A percentile compares a stretch with the other conserved stretches of the same genome.
phyloP scores from a whole-genome alignment of 2,888 invertebrate genomes.

The Allolobophora icterica region DNA sequence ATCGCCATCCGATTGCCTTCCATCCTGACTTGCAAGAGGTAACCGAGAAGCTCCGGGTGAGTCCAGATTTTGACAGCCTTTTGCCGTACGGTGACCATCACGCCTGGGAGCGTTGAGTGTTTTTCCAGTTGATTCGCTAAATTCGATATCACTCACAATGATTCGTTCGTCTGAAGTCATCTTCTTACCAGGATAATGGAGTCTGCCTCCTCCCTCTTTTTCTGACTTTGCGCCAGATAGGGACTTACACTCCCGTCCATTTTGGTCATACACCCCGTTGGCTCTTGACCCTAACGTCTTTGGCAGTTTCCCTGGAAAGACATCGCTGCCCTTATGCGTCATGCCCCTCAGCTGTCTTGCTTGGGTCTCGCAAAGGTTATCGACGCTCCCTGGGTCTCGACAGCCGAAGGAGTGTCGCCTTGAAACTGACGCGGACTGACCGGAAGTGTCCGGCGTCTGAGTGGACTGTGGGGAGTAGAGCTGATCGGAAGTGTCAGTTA shows the following conservation, averaged over 20 bases:
- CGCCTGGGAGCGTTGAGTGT: neutral
- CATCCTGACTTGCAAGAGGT: neutral
- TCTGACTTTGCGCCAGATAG: neutral
- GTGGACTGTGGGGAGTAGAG: neutral
- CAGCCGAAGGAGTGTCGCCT: neutral
- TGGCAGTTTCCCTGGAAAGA: neutral
- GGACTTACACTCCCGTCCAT: neutral
- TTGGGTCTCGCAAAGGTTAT: neutral
- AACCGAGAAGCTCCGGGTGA: neutral
- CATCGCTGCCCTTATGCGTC: neutral
- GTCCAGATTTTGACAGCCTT: neutral
- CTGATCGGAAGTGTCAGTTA: neutral
- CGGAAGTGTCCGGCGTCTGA: neutral
- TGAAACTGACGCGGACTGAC: neutral
- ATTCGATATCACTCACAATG: constrained; percentile 14
- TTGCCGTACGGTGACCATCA: neutral
- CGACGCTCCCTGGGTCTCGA: neutral
- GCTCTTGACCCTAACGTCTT: neutral
- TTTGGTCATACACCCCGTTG: neutral
- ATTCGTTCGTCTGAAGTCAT: neutral
- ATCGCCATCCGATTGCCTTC: neutral
- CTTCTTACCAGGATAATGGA: neutral
- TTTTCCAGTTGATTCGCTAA: neutral
- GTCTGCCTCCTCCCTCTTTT: neutral
- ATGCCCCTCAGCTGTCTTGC: neutral